Evolutionary conservation across 2,888 invertebrate genomes (phyloP).

Genomic region (Tachystola acroxantha): DNA sequence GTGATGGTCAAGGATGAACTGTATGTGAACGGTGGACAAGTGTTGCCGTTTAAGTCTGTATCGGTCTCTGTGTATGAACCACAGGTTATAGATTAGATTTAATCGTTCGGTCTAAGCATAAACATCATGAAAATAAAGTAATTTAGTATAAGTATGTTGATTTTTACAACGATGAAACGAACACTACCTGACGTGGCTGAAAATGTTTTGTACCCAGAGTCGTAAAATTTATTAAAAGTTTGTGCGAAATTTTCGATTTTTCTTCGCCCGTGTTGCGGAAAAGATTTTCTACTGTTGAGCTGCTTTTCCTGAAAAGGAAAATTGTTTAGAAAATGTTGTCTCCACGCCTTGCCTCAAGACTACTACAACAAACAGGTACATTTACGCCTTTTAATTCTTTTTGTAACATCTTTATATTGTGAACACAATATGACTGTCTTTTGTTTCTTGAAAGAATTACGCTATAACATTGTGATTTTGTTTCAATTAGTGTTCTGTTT

Average conservation of each 20-base stretch:
- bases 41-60: slow-evolving; percentile 97
- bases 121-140: not conserved
- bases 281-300: not conserved
- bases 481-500: not conserved
- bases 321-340: slow-evolving; percentile 40
- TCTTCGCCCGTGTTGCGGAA: slow-evolving; percentile 3
- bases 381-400: slow-evolving; percentile 16
- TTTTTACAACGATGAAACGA: not conserved
- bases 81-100: slow-evolving; percentile 95
- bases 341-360: slow-evolving; percentile 51
- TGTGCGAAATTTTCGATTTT: slow-evolving; percentile 1
- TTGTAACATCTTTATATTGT: not conserved
- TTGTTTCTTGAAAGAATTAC: not conserved
- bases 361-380: slow-evolving; percentile 58
- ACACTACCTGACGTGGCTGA: too few species aligned
- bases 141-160: not conserved
- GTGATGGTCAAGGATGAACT: slow-evolving; percentile 99
- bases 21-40: slow-evolving; percentile 98
- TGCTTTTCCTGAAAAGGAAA: slow-evolving; percentile 6
- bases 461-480: not conserved
- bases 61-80: slow-evolving; percentile 96
- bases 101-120: too few species aligned
- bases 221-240: not conserved
- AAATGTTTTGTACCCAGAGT: too few species aligned
- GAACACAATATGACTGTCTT: too few species aligned